A percentile compares a stretch with the other conserved stretches of the same genome.
phyloP scores from a whole-genome alignment of 2,113 vertebrate species.

The Cavia porcellus region DNA sequence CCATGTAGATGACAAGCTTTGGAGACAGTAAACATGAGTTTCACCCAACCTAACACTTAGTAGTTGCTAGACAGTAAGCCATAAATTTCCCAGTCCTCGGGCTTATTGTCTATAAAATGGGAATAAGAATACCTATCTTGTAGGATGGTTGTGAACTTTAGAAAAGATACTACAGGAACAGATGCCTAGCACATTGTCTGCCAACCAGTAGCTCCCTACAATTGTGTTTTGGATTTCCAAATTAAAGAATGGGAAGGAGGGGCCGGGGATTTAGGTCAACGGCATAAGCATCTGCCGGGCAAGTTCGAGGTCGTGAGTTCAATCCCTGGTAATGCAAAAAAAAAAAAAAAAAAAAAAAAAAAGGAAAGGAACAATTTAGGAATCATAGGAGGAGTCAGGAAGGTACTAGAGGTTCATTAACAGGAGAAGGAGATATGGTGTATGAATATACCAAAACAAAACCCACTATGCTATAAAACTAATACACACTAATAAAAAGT shows the following conservation, averaged over 20 bases:
- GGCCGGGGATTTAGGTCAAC: too few species aligned
- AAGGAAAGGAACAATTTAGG: neutral
- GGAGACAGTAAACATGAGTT: slow-evolving; percentile 24
- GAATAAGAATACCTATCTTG: neutral
- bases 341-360: too few species aligned
- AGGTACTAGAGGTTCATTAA: neutral
- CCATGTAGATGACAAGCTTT: neutral
- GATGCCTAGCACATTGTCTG: neutral
- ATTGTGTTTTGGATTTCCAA: neutral
- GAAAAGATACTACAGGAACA: neutral
- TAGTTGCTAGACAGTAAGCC: neutral
- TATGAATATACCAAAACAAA: neutral
- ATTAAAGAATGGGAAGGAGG: neutral
- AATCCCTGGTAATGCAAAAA: too few species aligned
- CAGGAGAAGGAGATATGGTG: neutral
- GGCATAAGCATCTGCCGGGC: too few species aligned
- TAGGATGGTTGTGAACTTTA: neutral
- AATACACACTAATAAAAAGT: neutral
- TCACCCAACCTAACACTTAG: neutral
- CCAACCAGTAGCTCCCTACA: neutral
- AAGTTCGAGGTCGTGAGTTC: too few species aligned
- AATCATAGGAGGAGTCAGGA: neutral
- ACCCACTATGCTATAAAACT: neutral
- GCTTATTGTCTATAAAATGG: neutral
- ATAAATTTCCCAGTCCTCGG: neutral